Conservation (phyloP, 2,113 vertebrate species). For the Tachycineta bicolor region DNA sequence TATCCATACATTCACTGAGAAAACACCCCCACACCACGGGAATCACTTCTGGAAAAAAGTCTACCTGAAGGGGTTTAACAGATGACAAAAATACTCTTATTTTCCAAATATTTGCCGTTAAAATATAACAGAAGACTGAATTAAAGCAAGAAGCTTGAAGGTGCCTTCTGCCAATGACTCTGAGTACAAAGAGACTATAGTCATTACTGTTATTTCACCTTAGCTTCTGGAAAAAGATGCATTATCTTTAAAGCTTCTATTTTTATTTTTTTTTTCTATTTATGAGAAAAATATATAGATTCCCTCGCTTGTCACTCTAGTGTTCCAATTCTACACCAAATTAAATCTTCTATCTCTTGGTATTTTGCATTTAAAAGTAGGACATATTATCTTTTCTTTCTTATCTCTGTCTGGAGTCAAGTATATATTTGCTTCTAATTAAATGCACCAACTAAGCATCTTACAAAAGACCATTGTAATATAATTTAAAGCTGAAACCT, state of each 20-base stretch:
- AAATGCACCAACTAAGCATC: conserved; percentile 4
- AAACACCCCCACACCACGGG: not conserved
- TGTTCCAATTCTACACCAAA: not conserved
- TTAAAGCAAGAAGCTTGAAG: conserved; percentile 11
- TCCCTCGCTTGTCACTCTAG: not conserved
- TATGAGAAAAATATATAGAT: not conserved
- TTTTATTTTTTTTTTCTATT: not conserved
- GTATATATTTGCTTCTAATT: conserved; percentile 47
- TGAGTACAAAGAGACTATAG: not conserved
- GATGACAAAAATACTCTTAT: not conserved
- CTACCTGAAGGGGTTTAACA: not conserved
- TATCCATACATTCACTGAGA: not conserved
- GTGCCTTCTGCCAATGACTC: not conserved
- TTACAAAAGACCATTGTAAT: not conserved
- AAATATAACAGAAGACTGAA: not conserved
- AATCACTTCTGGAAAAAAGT: not conserved
- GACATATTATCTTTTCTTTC: conserved; percentile 8
- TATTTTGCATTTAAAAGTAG: conserved; percentile 25
- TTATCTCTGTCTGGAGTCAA: conserved; percentile 42
- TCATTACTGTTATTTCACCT: not conserved
- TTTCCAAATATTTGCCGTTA: not conserved
- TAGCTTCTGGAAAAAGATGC: not conserved
- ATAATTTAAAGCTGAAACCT: conserved; percentile 6
- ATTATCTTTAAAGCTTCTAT: not conserved
- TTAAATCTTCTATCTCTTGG: not conserved